Evolutionary conservation across 2,888 invertebrate species (phyloP), one percentile per base, ranked within the genome.

Genomic region (Chloroclysta siterata): DNA sequence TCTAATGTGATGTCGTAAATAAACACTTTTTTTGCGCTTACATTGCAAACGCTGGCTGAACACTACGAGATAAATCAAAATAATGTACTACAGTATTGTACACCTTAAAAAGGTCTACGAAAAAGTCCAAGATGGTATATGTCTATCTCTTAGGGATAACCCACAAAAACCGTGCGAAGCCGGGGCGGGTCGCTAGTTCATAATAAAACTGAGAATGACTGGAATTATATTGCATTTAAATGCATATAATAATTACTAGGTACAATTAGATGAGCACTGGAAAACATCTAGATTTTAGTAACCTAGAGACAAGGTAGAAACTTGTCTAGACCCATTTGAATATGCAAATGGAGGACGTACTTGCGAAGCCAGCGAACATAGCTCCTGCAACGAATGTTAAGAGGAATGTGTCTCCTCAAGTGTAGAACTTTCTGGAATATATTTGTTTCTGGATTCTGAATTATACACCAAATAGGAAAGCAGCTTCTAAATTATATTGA

Each of bases 291-390:
- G 22, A 41, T 50, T 50, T 48, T 11, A 28, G n/a, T 14, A 56
- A 33, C 42, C 51, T 7, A 39, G 47, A 53, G 60, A 53, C 29
- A n/a, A 1, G 39, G 29, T 60, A 54, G 60, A 53, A 60, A 60
- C 60, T 60, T 54, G 54, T 54, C 41, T 50, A 50, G 42, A 60
- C 51, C 42, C 17, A 54, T 60, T 60, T 54, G 42, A 54, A 62
- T 57, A 52, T 57, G 56, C 28, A 62, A 60, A 60, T 60, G 17
- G 13, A 53, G 53, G 53, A 42, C 17, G 48, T 11, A 17, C n/a
- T 17, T 11, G 22, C 22, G 22, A 22, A 22, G 22, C 22, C 22
- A 15, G 22, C 41, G 42, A 54, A 29, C 48, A 53, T 15, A 51
- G 15, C 8, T 3, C 44, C 52, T 22, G 33, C 51, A 36, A 44